These are phyloP conservation scores for Cheilosia pagana DNA, from an alignment of 2,888 invertebrate genomes.

Conservation along the genomic window DNA sequence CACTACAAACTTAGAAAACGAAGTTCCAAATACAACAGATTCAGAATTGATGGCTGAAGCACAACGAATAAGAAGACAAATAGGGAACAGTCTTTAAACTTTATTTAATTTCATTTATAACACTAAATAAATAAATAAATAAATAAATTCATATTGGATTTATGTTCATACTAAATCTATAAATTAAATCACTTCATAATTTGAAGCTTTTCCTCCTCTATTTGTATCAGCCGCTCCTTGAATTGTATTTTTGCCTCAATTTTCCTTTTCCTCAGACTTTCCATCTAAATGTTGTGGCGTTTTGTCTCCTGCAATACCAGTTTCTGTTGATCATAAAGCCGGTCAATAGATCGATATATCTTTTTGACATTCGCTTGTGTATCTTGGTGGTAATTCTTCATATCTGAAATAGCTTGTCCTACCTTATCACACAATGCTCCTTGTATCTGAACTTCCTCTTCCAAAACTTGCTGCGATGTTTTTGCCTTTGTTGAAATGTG, in stretches of 20 bases:
- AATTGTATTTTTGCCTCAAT: neutral
- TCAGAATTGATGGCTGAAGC: too few relatives aligned
- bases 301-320: neutral
- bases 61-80: too few relatives aligned
- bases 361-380: neutral
- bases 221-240: neutral
- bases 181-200: neutral
- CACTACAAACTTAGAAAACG: neutral
- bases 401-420: constrained; percentile 9
- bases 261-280: constrained; percentile 1
- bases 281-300: neutral
- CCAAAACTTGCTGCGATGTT: neutral
- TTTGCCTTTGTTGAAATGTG: neutral
- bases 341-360: neutral
- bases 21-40: too few relatives aligned
- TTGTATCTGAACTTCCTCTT: constrained; percentile 7
- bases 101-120: too few relatives aligned
- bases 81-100: too few relatives aligned
- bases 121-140: neutral
- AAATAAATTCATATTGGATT: neutral
- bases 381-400: constrained; percentile 1
- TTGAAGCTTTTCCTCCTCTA: constrained; percentile 9
- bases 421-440: constrained; percentile 9
- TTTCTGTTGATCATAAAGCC: neutral
- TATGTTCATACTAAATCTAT: neutral